Conservation (phyloP, 2,888 invertebrate species). For the Scaptomyza reducta region DNA sequence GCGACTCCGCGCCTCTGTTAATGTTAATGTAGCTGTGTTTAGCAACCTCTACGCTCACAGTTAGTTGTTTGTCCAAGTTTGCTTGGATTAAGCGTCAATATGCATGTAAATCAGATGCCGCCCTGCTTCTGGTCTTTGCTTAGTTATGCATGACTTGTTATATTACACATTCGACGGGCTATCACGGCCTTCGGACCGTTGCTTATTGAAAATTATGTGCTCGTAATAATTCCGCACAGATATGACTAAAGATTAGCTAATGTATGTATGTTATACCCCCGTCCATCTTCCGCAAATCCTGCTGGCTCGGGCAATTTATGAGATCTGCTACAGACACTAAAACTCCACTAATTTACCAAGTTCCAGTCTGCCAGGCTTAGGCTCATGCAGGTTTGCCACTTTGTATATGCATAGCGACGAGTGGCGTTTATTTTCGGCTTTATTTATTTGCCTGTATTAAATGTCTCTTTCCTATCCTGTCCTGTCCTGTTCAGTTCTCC, state of each 20-base stretch:
- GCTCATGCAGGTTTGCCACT: conserved; percentile 43
- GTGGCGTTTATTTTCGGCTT: conserved; percentile 58
- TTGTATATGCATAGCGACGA: conserved; percentile 41
- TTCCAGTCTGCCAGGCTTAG: conserved; percentile 5
- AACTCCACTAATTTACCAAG: conserved; percentile 72
- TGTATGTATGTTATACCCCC: conserved; percentile 7
- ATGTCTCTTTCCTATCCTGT: conserved; percentile 48
- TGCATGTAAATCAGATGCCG: conserved; percentile 56
- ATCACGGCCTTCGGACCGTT: conserved; percentile 46
- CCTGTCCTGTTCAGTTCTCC: neutral
- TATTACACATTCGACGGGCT: conserved; percentile 67
- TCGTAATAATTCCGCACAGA: conserved; percentile 25
- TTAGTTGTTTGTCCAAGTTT: neutral
- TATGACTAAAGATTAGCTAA: conserved; percentile 29
- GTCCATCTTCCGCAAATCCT: conserved; percentile 2
- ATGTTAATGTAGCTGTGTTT: conserved; percentile 41
- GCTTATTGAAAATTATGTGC: conserved; percentile 70
- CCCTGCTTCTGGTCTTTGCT: conserved; percentile 1
- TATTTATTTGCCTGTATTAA: conserved; percentile 77
- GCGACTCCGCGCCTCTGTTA: neutral
- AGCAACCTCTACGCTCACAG: conserved; percentile 24
- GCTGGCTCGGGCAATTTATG: conserved; percentile 57
- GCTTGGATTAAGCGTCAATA: conserved; percentile 35
- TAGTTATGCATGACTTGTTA: conserved; percentile 45
- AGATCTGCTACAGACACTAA: conserved; percentile 52